phyloP scores from a whole-genome alignment of 2,113 vertebrate genomes.

The Seriola quinqueradiata region DNA sequence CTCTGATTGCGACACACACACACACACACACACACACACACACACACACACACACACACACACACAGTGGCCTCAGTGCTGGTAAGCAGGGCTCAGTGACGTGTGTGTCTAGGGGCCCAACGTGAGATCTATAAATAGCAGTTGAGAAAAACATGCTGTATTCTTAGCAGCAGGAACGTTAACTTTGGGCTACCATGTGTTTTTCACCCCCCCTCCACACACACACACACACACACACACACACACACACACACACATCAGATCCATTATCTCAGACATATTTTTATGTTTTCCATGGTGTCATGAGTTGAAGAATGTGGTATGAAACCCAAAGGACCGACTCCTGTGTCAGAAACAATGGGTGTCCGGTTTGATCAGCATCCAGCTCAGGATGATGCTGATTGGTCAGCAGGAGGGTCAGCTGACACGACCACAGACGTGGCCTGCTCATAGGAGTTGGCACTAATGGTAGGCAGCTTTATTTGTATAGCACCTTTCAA shows the following conservation, averaged over 20 bases:
- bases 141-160: constrained; percentile 65
- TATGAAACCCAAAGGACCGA: constrained; percentile 22
- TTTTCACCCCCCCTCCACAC: constrained; percentile 20
- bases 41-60: constrained; percentile 22
- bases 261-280: constrained; percentile 50
- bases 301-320: constrained; percentile 54
- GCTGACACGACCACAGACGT: background rate
- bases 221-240: constrained; percentile 4
- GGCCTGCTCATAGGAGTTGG: background rate
- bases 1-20: constrained; percentile 65
- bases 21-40: constrained; percentile 19
- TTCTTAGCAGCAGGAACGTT: constrained; percentile 69
- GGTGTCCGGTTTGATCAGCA: background rate
- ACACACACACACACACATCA: constrained; percentile 42
- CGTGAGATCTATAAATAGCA: constrained; percentile 71
- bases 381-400: background rate
- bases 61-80: constrained; percentile 53
- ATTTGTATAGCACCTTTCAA: background rate
- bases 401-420: constrained; percentile 4
- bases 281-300: constrained; percentile 66
- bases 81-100: constrained; percentile 68
- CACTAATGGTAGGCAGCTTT: too few species aligned
- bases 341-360: constrained; percentile 16
- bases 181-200: constrained; percentile 59
- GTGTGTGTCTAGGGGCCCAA: constrained; percentile 69